Evolutionary conservation across 2,797 vertebrate genomes (phyloP).

Genomic region (Antrozous pallidus): DNA sequence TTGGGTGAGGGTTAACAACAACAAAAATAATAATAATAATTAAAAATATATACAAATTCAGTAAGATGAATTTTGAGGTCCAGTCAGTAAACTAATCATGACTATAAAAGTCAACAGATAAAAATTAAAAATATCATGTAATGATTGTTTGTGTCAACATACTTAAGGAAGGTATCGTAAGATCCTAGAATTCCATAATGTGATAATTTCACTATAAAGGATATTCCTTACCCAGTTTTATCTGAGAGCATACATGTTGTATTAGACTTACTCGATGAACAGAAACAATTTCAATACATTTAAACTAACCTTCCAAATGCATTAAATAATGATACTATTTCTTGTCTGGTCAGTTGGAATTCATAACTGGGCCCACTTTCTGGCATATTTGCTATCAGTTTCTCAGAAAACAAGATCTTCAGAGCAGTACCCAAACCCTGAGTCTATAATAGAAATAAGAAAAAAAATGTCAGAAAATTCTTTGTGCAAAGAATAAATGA

Average conservation of each 20-base stretch:
- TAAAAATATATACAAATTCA: not conserved
- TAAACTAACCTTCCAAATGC: constrained; percentile 92
- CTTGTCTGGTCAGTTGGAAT: constrained; percentile 93
- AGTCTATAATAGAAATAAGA: constrained; percentile 82
- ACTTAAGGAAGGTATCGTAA: not conserved
- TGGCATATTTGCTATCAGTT: constrained; percentile 89
- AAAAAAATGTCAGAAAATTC: constrained; percentile 27
- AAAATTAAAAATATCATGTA: constrained; percentile 11
- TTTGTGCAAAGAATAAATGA: not conserved
- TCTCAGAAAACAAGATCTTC: constrained; percentile 95
- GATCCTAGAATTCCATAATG: not conserved
- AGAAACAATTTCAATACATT: constrained; percentile 20
- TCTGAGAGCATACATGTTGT: not conserved
- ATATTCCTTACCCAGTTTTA: constrained; percentile 28
- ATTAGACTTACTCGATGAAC: constrained; percentile 36
- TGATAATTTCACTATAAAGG: constrained; percentile 32
- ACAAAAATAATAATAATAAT: not conserved
- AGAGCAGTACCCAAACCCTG: constrained; percentile 94
- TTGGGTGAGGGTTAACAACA: no score
- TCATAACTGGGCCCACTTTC: constrained; percentile 82
- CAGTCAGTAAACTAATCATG: constrained; percentile 12
- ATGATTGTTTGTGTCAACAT: not conserved
- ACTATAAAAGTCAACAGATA: constrained; percentile 27
- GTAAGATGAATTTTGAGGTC: not conserved
- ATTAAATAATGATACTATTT: constrained; percentile 93